Evolutionary conservation across 2,888 invertebrate genomes (phyloP).

Genomic region (Cephus rjabovi): DNA sequence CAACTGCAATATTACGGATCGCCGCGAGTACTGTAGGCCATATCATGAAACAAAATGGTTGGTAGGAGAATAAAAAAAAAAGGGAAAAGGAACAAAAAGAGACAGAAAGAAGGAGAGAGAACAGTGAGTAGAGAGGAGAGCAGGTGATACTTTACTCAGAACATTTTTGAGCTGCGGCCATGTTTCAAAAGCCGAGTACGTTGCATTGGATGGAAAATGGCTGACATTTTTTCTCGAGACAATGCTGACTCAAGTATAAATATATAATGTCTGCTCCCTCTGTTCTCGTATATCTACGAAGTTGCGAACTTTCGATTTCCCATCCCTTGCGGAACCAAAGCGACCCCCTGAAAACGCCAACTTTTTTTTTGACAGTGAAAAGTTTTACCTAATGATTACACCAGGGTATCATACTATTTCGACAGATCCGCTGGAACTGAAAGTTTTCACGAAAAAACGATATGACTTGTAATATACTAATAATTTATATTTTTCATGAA

Average conservation of each 20-base stretch:
- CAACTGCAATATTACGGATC: background rate
- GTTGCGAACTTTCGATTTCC: background rate
- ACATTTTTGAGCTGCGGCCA: background rate
- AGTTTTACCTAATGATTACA: background rate
- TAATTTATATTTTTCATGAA: too few species aligned
- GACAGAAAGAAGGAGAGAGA: background rate
- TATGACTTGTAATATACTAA: background rate
- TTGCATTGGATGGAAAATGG: slow-evolving; percentile 23
- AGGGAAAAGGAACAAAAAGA: background rate
- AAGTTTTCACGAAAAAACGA: background rate
- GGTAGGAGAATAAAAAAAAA: background rate
- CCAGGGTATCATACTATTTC: background rate
- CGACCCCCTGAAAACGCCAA: background rate
- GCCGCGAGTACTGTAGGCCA: background rate
- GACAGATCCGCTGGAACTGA: background rate
- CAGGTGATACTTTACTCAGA: slow-evolving; percentile 1
- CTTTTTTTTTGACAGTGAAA: background rate
- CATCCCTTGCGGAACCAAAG: background rate
- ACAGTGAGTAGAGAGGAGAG: background rate
- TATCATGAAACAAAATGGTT: background rate
- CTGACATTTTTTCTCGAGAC: slow-evolving; percentile 34
- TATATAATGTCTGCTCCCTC: slow-evolving; percentile 22
- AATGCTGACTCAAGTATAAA: slow-evolving; percentile 35
- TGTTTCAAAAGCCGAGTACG: background rate
- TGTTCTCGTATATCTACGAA: background rate